Base-by-base conservation (phyloP, 2,797 vertebrate species). In the Lepidocolaptes lacrymiger region DNA sequence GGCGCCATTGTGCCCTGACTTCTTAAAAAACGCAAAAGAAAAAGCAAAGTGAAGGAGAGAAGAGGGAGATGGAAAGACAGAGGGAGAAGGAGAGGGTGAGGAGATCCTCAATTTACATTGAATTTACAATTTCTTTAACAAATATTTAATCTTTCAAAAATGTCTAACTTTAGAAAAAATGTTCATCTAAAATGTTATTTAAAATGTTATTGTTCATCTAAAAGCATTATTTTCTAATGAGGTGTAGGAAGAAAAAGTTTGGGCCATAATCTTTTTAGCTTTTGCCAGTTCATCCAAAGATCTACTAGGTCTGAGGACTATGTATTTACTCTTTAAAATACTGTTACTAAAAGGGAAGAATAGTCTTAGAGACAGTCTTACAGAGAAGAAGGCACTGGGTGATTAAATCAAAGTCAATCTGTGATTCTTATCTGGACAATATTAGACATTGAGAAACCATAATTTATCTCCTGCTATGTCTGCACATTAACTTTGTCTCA, bases 241-340 rank as follows among this genome's bases (percentile, higher is more conserved):
- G 75, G 58, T 76, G 48, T 63, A 37, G 82, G 80, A 94, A 91
- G 85, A 27, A 94, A 87, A 81, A 93, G 86, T 91, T 72, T 93
- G 43, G 81, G 85, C 74, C 94, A 79, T 84, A 95, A 90, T 87
- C 20, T 75, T 75, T 95, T 79, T 51, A 80, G 27, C n/a, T 82
- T 72, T 93, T 94, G 78, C 88, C 69, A 92, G 72, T 48, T 95
- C 54, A 93, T 69, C 41, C 72, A 94, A 69, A 91, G 85, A 91
- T 86, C 93, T 94, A 92, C 92, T 83, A 94, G 64, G 68, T 95
- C 94, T 96, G 84, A 96, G 78, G 77, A 88, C 71, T 91, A 75
- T 62, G 66, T 91, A 97, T 97, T 94, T 96, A 94, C 51, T 94
- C 44, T 86, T 94, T 94, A 94, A 96, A 96, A 94, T 36, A 44